Base-by-base conservation (phyloP, 2,113 vertebrate species). In the Neotragus moschatus region DNA sequence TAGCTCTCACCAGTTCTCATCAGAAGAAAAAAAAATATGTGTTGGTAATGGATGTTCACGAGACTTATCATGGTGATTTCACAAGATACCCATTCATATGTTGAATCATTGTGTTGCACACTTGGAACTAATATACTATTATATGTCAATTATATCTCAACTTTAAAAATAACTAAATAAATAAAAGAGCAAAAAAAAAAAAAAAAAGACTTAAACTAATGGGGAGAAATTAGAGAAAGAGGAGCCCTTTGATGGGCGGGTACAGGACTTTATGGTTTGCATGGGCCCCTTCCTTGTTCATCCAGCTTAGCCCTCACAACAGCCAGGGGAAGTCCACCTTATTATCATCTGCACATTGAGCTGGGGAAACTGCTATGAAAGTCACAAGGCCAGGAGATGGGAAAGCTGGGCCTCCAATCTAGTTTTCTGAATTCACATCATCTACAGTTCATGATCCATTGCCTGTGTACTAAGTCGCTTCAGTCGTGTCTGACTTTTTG, bases 291-390 rank as follows among this genome's bases (percentile, higher is more conserved):
- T 4, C 0, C 55, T 2, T 53, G 10, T 33, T 73, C 25, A 81
- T 12, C 63, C 77, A 13, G 9, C 33, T 49, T 5, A 39, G 82
- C 7, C 13, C 26, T 30, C 63, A 9, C 23, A 55, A 21, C 47
- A 53, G 88, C n/a, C 45, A 7, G 16, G 87, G 8, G 51, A 23
- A n/a, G 25, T 43, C 15, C 0, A 7, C 26, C 17, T 39, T 8
- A 19, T 7, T 39, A 6, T 19, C n/a, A 55, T 13, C 12, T 3
- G 19, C 25, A 6, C 0, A 0, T 6, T 26, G 26, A 28, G 4
- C 39, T 28, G 56, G 70, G 17, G 56, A 70, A 56, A 70, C 53
- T 10, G 8, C 73, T 26, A 0, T 0, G 2, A n/a, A 70, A 51
- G 43, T 85, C 55, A 51, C 43, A 36, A 58, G 30, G 49, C n/a